Evolutionary conservation across 2,888 invertebrate genomes (phyloP).

Genomic region (Neria commutata): DNA sequence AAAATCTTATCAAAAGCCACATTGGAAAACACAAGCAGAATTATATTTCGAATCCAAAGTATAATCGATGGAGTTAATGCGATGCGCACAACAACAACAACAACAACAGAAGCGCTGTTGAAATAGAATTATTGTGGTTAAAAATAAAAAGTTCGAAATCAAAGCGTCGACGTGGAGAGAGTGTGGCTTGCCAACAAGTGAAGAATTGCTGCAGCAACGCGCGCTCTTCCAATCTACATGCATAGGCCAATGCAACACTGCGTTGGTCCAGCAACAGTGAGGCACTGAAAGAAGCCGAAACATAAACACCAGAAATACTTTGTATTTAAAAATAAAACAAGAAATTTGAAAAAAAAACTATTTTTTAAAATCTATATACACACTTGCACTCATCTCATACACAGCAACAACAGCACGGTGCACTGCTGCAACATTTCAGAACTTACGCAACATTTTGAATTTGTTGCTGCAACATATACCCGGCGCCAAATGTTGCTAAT

Average conservation of each 20-base stretch:
- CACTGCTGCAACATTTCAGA: conserved; percentile 36
- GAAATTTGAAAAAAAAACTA: conserved; percentile 1
- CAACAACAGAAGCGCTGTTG: not conserved
- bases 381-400: not conserved
- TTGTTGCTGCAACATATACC: not conserved
- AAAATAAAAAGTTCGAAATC: too few relatives aligned
- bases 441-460: too few relatives aligned
- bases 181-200: conserved; percentile 35
- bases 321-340: conserved; percentile 8
- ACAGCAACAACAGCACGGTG: conserved; percentile 32
- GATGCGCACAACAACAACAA: not conserved
- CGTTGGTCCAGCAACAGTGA: conserved; percentile 43
- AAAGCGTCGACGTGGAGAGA: too few relatives aligned
- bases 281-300: conserved; percentile 35
- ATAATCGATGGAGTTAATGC: not conserved
- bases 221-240: too few relatives aligned
- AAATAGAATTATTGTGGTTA: too few relatives aligned
- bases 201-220: too few relatives aligned
- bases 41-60: not conserved
- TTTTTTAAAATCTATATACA: conserved; percentile 1
- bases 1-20: conserved; percentile 24
- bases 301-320: conserved; percentile 8
- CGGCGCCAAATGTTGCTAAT: conserved; percentile 27
- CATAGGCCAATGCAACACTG: conserved; percentile 27
- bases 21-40: not conserved